Base-by-base conservation (phyloP, 2,888 invertebrate species). In the Eupeodes luniger region DNA sequence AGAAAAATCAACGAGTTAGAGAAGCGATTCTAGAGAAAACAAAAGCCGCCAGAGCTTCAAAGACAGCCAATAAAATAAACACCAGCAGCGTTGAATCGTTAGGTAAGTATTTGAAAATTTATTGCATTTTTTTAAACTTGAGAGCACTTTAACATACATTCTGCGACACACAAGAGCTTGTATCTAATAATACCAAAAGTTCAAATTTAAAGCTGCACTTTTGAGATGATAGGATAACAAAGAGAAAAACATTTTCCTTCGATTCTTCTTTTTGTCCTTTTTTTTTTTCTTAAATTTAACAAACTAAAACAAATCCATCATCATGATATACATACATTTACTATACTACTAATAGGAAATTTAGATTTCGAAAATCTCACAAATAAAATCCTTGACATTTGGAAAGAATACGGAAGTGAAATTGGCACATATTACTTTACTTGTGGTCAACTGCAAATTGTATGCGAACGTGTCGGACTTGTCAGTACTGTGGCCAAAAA, bases 381-480 rank as follows among this genome's bases (percentile, higher is more conserved):
- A 89, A 90, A 91, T 89, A 95, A 95, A 92, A 93, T 96, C 81
- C 93, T 95, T 84, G 95, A 95, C 89, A 95, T 96, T 78, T 96
- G 96, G 95, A 94, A 94, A 89, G 95, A 95, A 6, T 94, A 90
- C 84, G 90, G 90, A 75, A 90, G 88, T 76, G 90, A 90, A 89
- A 75, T 90, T 75, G 91, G 90, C 83, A 90, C 90, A 82, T 89
- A 90, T 27, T 95, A 94, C 91, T 94, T 96, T 78, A 95, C 95
- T 92, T 94, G 95, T 90, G 94, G 94, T 69, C 96, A 96, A 91
- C 94, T 96, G 90, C 94, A 95, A 89, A 94, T 88, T 95, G 83
- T 96, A 70, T 96, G 96, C 91, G 94, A 95, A 91, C 95, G 95
- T 86, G 95, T 96, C 85, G 96, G 96, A 79, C 94, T 90, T 67